Conservation (phyloP, 2,113 vertebrate species). For the Calonectris borealis region DNA sequence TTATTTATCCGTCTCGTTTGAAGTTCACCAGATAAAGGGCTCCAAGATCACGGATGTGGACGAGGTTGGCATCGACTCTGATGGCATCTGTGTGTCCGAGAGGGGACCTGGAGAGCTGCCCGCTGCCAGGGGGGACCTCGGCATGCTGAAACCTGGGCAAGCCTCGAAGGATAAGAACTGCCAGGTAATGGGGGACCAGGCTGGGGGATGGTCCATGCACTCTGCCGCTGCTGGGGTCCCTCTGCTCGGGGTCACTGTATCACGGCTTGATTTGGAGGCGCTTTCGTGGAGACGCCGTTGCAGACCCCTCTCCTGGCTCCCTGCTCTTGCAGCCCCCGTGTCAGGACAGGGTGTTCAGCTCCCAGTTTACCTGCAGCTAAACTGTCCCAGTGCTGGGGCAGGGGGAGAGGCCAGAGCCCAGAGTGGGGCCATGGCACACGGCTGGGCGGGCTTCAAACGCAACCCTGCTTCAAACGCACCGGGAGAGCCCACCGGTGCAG, state of each 20-base stretch:
- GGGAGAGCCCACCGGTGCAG: fast-evolving
- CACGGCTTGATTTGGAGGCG: not conserved
- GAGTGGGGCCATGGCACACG: fast-evolving
- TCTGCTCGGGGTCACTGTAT: not conserved
- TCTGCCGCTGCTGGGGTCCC: not conserved
- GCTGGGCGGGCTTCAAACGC: not conserved
- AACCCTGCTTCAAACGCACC: not conserved
- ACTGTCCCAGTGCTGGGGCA: not conserved
- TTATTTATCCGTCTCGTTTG: not conserved
- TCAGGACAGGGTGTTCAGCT: not conserved
- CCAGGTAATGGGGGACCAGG: conserved; percentile 44
- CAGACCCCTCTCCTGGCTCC: not conserved
- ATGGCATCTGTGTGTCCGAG: conserved; percentile 61
- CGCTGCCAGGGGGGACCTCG: conserved; percentile 75
- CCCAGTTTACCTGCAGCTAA: fast-evolving
- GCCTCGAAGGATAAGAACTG: conserved; percentile 52
- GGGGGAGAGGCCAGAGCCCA: not conserved
- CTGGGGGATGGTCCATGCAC: fast-evolving
- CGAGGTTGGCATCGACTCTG: conserved; percentile 11
- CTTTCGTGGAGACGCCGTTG: not conserved
- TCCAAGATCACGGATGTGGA: conserved; percentile 59
- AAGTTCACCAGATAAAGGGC: conserved; percentile 73
- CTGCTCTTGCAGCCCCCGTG: not conserved
- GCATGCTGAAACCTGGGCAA: conserved; percentile 76
- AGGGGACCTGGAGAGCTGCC: conserved; percentile 78